Evolutionary conservation across 2,113 vertebrate species (phyloP).

Genomic region (Prietella phreatophila): DNA sequence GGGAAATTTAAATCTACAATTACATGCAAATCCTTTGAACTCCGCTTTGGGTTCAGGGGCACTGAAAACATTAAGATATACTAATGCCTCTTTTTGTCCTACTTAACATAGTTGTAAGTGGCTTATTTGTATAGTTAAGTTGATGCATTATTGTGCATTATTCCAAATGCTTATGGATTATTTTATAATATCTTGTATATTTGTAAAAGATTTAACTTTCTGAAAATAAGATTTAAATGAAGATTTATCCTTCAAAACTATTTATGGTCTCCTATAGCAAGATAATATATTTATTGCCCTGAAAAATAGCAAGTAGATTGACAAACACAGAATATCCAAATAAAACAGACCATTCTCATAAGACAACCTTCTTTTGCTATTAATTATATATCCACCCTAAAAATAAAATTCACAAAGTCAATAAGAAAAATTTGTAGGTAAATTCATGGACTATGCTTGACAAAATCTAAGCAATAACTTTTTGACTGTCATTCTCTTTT

Average conservation of each 20-base stretch:
- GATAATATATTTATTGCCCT: not conserved
- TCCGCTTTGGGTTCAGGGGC: constrained; percentile 1
- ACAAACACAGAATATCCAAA: not conserved
- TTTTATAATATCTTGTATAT: not conserved
- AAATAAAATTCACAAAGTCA: not conserved
- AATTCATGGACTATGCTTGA: not conserved
- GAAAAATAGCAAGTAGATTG: not conserved
- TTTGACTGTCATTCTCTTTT: not conserved
- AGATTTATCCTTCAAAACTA: not conserved
- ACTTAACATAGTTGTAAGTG: not conserved
- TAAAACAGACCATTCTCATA: not conserved
- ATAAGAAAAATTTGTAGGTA: not conserved
- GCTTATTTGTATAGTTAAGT: not conserved
- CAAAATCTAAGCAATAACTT: not conserved
- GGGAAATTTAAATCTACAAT: constrained; percentile 47
- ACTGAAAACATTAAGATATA: constrained; percentile 11
- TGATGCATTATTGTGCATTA: not conserved
- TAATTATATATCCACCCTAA: not conserved
- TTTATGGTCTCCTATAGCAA: not conserved
- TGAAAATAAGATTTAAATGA: not conserved
- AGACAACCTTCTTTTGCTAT: not conserved
- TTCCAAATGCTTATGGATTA: not conserved
- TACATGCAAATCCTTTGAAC: constrained; percentile 41
- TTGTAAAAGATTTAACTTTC: constrained; percentile 10
- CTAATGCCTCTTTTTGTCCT: constrained; percentile 5